phyloP scores from a whole-genome alignment of 2,113 vertebrate genomes.

The Aplodontia rufa region DNA sequence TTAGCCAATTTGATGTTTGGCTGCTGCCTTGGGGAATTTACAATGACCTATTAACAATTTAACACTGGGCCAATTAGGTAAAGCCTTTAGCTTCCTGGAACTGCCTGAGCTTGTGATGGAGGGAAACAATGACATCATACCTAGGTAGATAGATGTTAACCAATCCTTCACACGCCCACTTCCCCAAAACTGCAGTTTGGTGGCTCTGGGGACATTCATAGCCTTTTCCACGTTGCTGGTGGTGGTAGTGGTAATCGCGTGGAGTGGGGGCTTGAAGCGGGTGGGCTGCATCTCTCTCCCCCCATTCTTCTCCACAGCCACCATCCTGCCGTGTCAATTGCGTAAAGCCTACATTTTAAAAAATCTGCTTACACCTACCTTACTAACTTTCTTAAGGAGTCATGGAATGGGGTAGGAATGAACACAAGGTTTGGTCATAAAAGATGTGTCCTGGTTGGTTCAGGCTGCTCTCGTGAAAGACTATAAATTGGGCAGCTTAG shows the following conservation, averaged over 20 bases:
- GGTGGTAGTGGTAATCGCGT: no score
- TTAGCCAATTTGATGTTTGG: conserved; percentile 71
- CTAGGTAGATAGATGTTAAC: not conserved
- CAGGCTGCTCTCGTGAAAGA: not conserved
- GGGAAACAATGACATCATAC: not conserved
- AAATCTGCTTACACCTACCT: not conserved
- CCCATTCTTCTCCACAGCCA: not conserved
- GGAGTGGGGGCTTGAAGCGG: rapidly evolving
- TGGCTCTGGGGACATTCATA: not conserved
- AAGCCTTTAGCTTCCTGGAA: conserved; percentile 58
- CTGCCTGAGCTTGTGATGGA: not conserved
- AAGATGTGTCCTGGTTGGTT: not conserved
- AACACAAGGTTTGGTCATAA: not conserved
- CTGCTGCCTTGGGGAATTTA: conserved; percentile 68
- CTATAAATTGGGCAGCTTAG: not conserved
- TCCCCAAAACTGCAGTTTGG: not conserved
- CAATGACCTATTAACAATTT: conserved; percentile 70
- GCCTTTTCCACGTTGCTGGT: not conserved
- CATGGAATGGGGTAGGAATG: not conserved
- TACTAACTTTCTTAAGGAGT: not conserved
- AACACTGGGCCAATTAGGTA: conserved; percentile 68
- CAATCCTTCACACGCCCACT: not conserved
- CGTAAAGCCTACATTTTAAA: not conserved
- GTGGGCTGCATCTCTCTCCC: not conserved
- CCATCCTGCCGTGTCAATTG: not conserved